Percentiles rank a stretch among this genome's conserved stretches.
Evolutionary conservation across 1,140 invertebrate species (phyloP).

Genomic region (Heliconius congener): DNA sequence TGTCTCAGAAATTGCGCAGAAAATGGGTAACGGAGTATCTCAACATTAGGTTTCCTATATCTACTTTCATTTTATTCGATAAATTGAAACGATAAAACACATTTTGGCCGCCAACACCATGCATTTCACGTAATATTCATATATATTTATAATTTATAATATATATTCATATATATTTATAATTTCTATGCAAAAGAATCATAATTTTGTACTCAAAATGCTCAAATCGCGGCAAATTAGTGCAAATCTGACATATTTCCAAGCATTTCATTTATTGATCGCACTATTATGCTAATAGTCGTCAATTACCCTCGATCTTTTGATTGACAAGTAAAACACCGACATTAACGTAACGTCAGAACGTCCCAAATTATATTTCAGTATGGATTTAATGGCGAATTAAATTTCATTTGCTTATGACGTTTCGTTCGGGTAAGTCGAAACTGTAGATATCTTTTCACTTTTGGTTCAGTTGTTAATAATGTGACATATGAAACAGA

Average conservation of each 20-base stretch:
- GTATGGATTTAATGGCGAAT: neutral
- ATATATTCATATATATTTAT: no score
- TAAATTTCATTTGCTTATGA: neutral
- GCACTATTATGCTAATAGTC: slow-evolving; percentile 19
- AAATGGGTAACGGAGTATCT: no score
- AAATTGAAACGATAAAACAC: no score
- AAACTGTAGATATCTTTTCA: neutral
- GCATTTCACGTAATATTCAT: no score
- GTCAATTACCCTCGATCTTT: slow-evolving; percentile 14
- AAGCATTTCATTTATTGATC: neutral
- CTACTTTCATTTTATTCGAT: no score
- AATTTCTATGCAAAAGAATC: no score
- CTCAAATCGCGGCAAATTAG: neutral
- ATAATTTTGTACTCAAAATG: neutral
- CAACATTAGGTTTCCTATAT: no score
- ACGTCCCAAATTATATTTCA: neutral
- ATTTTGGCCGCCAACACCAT: no score
- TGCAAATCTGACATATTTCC: neutral
- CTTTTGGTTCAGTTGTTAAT: no score
- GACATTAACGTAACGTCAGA: neutral
- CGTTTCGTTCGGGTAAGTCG: neutral
- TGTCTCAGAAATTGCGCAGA: no score
- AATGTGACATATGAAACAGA: no score
- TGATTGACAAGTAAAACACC: slow-evolving; percentile 25
- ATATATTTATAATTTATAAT: no score